Conservation (phyloP, 2,113 vertebrate genomes). For the Chamaea fasciata region DNA sequence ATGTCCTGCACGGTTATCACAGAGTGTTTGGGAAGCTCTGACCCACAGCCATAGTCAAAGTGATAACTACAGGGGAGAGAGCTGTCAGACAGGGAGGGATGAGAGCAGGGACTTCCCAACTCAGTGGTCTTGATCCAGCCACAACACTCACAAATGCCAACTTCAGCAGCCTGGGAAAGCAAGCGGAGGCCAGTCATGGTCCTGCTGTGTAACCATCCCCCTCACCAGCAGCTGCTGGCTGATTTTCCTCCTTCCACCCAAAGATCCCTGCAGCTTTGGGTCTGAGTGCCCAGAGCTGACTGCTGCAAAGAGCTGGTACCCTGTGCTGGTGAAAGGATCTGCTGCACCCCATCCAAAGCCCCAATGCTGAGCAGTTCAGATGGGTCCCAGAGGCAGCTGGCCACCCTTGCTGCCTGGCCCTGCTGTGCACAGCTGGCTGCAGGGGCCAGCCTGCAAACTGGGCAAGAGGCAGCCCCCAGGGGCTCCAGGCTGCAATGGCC, state of each 20-base stretch:
- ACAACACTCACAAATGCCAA: not conserved
- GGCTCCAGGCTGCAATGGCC: not conserved
- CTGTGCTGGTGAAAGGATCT: not conserved
- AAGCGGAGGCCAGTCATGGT: not conserved
- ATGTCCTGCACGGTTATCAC: not conserved
- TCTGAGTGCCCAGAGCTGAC: not conserved
- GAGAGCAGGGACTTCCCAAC: not conserved
- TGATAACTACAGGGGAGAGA: not conserved
- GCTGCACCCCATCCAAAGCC: not conserved
- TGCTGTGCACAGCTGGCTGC: accelerated
- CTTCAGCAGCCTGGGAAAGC: not conserved
- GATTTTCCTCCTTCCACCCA: not conserved
- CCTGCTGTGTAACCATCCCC: not conserved
- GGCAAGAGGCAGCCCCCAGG: not conserved
- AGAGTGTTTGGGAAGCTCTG: not conserved
- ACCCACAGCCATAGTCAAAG: not conserved
- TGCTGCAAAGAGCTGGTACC: not conserved
- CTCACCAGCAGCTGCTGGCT: not conserved
- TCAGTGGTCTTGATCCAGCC: not conserved
- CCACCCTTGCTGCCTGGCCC: not conserved
- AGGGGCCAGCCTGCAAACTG: not conserved
- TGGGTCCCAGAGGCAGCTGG: not conserved
- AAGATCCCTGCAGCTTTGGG: not conserved
- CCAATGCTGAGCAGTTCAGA: not conserved
- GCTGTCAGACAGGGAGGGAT: not conserved